Conservation (phyloP, 2,113 vertebrate species). For the Amblyopsis rosae region DNA sequence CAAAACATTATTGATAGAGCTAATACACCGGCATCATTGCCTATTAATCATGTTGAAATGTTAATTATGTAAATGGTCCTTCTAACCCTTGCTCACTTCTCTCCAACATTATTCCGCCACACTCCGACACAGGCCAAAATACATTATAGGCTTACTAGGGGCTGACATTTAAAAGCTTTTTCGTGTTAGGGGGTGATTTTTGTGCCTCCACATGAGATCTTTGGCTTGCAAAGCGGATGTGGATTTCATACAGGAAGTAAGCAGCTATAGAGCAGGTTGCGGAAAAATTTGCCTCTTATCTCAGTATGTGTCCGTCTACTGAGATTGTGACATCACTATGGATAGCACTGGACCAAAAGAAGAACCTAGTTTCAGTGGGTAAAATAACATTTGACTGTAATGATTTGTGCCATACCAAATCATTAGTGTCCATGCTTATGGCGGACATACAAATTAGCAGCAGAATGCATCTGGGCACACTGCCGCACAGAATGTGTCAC, state of each 20-base stretch:
- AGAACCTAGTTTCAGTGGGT: constrained; percentile 11
- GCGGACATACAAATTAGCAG: constrained; percentile 14
- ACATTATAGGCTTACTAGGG: constrained; percentile 20
- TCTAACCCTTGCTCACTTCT: not conserved
- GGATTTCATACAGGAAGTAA: constrained; percentile 32
- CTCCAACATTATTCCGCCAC: constrained; percentile 5
- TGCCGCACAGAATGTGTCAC: not conserved
- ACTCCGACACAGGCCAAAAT: constrained; percentile 12
- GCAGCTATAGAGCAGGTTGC: not conserved
- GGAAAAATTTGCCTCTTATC: constrained; percentile 46
- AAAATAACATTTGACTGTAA: constrained; percentile 9
- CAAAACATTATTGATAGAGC: constrained; percentile 42
- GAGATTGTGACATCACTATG: constrained; percentile 29
- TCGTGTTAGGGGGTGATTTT: constrained; percentile 47
- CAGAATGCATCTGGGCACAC: constrained; percentile 24
- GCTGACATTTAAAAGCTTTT: constrained; percentile 50
- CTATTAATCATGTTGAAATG: constrained; percentile 41
- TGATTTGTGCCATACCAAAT: constrained; percentile 16
- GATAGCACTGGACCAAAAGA: constrained; percentile 27
- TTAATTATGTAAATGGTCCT: constrained; percentile 15
- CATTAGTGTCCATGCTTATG: constrained; percentile 13
- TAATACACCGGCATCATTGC: constrained; percentile 41
- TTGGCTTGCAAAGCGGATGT: constrained; percentile 29
- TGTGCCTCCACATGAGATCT: constrained; percentile 38
- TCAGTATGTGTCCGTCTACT: constrained; percentile 41